A percentile compares a stretch with the other conserved stretches of the same genome.
phyloP scores from a whole-genome alignment of 2,113 vertebrate species.

The Apteryx mantelli region DNA sequence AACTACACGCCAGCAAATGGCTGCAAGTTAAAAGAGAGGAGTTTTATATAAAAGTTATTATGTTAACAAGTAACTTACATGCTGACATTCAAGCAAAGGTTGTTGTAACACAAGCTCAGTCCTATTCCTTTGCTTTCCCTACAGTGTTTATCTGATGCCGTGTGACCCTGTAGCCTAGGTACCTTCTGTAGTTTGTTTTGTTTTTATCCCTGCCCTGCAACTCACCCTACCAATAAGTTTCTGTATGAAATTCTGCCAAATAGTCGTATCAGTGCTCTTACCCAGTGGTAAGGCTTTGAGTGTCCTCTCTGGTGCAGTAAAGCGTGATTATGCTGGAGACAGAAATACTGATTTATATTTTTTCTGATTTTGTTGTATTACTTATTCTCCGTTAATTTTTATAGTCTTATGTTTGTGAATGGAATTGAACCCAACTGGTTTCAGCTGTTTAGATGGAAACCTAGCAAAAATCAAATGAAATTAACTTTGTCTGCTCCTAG shows the following conservation, averaged over 20 bases:
- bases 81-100: background rate
- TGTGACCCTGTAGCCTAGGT: background rate
- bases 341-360: background rate
- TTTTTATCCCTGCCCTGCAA: background rate
- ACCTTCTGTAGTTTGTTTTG: background rate
- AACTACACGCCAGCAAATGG: background rate
- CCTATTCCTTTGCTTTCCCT: background rate
- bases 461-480: background rate
- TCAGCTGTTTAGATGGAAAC: background rate
- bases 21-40: background rate
- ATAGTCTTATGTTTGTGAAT: background rate
- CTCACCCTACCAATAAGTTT: background rate
- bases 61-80: background rate
- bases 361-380: background rate
- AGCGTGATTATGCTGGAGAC: background rate
- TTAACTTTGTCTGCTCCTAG: background rate
- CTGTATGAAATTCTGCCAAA: background rate
- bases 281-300: background rate
- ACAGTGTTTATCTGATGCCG: background rate
- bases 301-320: background rate
- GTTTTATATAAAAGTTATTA: background rate
- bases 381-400: background rate
- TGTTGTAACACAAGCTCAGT: background rate
- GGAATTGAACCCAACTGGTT: background rate
- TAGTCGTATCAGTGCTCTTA: background rate